Base-by-base conservation (phyloP, 2,797 vertebrate species). In the Sarcoramphus papa region DNA sequence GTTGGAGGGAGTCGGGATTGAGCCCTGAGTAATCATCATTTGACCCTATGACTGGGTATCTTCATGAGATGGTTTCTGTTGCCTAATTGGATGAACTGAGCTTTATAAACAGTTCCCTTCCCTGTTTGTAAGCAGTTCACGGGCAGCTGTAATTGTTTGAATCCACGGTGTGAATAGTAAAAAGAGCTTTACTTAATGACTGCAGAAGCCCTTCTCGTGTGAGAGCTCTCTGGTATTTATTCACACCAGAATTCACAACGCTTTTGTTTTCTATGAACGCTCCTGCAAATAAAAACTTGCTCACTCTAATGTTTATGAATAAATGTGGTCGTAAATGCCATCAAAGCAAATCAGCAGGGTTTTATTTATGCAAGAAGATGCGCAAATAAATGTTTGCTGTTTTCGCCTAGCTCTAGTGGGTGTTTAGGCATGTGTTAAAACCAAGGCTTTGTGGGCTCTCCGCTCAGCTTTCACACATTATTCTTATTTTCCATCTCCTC, bases 231-330 rank as follows among this genome's bases (percentile, higher is more conserved):
- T 87, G 92, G 65, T 96, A 93, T 96, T 97, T 95, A 95, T 90
- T 95, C 93, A 85, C 92, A 85, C 75, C 93, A 95, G 92, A 96
- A 97, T 96, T 97, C 96, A 97, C 35, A 23, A 94, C 2, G 81
- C 93, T 95, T 94, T 95, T 95, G 90, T 97, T 97, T 97, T 91
- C 97, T 88, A 1, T 85, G 92, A 95, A 83, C 60, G 47, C 88
- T 95, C 90, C 59, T 95, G 96, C 97, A 96, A 95, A 94, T 95
- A 95, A 97, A 97, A 97, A 96, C 93, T 96, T 96, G 96, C 95
- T 97, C 93, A 88, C 88, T 96, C 95, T 94, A 92, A 97, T 94
- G 94, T 81, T 96, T 96, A 94, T 95, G 93, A 96, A 97, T 88
- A 97, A 96, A 97, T 95, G 93, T 23, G 89, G 81, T 93, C 50